phyloP scores from a whole-genome alignment of 2,797 vertebrate genomes.

The Strix occidentalis region DNA sequence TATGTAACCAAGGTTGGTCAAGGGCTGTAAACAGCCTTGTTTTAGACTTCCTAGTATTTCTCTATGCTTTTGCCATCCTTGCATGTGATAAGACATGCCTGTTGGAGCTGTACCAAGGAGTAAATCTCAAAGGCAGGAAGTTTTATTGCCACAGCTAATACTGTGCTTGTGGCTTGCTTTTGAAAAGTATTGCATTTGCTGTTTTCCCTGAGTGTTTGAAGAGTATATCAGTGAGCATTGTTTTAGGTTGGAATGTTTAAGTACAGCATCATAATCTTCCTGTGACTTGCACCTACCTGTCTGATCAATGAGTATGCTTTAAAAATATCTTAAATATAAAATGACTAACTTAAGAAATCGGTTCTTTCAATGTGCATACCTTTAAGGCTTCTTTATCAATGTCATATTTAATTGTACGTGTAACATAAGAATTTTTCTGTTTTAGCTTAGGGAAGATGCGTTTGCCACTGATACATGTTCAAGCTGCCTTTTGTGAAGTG shows the following conservation, averaged over 20 bases:
- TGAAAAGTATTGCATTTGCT: not conserved
- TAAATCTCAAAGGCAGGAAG: not conserved
- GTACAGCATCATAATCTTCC: not conserved
- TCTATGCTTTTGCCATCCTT: not conserved
- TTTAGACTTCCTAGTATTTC: not conserved
- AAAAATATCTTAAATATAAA: not conserved
- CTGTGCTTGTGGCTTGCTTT: not conserved
- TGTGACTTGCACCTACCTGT: not conserved
- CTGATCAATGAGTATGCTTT: not conserved
- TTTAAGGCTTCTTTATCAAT: not conserved
- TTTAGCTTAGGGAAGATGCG: not conserved
- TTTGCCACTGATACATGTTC: not conserved
- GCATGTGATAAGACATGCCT: not conserved
- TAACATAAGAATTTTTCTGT: not conserved
- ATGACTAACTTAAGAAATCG: not conserved
- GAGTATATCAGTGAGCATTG: not conserved
- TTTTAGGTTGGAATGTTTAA: not conserved
- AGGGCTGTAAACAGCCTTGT: not conserved
- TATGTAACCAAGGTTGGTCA: slow-evolving; percentile 22
- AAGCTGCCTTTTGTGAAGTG: not conserved
- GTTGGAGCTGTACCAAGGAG: not conserved
- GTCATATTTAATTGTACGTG: not conserved
- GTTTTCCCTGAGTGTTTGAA: not conserved
- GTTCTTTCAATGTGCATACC: not conserved
- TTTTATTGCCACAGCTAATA: not conserved